A percentile compares a stretch with the other conserved stretches of the same genome.
Evolutionary conservation across 1,140 invertebrate species (phyloP).

Genomic region (Glossosoma conforme): DNA sequence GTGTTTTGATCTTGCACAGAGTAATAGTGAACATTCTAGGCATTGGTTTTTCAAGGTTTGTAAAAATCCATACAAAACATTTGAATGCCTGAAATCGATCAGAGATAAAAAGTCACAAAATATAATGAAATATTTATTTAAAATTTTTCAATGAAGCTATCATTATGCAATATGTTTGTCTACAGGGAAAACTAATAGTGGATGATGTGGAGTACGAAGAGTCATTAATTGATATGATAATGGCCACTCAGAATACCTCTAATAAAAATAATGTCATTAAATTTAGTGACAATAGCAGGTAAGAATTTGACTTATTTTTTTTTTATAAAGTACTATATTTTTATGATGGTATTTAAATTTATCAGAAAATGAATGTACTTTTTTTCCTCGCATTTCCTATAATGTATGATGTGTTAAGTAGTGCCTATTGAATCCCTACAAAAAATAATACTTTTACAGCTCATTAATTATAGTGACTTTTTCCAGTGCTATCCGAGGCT

Average conservation of each 20-base stretch:
- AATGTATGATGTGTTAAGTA: not conserved
- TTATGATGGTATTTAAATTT: not conserved
- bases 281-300: conserved; percentile 96
- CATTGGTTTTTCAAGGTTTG: conserved; percentile 85
- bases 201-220: conserved; percentile 73
- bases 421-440: not conserved
- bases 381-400: not conserved
- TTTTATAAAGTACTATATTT: conserved; percentile 1
- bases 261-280: conserved; percentile 96
- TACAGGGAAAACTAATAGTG: conserved; percentile 78
- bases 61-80: conserved; percentile 34
- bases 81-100: not conserved
- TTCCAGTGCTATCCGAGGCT: conserved; percentile 86
- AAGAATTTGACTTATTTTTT: conserved; percentile 16
- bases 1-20: conserved; percentile 97
- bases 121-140: conserved; percentile 5
- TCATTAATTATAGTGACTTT: conserved; percentile 1
- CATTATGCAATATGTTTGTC: conserved; percentile 17
- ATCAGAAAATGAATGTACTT: not conserved
- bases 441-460: not conserved
- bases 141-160: conserved; percentile 4
- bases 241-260: conserved; percentile 77
- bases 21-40: conserved; percentile 90
- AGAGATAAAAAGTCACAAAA: not conserved
- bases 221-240: conserved; percentile 90